phyloP scores from a whole-genome alignment of 2,888 invertebrate species.

The Chymomyza fuscimana region DNA sequence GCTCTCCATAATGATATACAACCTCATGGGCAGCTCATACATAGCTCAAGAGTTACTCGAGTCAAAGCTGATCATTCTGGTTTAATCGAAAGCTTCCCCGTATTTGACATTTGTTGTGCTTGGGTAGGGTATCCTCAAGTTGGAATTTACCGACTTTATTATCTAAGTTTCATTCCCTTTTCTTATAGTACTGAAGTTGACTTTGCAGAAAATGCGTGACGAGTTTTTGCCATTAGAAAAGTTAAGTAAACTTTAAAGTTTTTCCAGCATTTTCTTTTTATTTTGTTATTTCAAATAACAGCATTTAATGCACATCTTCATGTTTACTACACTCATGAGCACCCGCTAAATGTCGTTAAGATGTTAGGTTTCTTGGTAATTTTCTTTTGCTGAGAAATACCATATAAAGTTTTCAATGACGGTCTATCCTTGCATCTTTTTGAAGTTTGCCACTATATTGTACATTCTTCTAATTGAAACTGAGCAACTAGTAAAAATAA shows the following conservation, averaged over 20 bases:
- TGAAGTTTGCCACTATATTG: background rate
- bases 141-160: too few species aligned
- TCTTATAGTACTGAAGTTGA: background rate
- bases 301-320: background rate
- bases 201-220: slow-evolving; percentile 35
- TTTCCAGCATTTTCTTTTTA: background rate
- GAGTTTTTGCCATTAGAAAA: slow-evolving; percentile 64
- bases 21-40: too few species aligned
- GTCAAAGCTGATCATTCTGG: too few species aligned
- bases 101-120: too few species aligned
- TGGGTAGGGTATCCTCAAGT: background rate
- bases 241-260: slow-evolving; percentile 34
- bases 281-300: background rate
- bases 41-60: too few species aligned
- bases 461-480: too few species aligned
- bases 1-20: too few species aligned
- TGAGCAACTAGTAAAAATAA: too few species aligned
- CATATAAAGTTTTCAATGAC: too few species aligned
- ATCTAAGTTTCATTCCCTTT: background rate
- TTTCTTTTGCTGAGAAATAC: background rate
- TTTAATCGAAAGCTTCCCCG: too few species aligned
- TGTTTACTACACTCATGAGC: background rate
- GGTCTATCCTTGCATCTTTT: background rate
- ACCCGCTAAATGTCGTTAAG: background rate
- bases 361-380: background rate